Evolutionary conservation across 2,113 vertebrate genomes (phyloP), one percentile per base, ranked within the genome.

Genomic region (Stigmatopora nigra): DNA sequence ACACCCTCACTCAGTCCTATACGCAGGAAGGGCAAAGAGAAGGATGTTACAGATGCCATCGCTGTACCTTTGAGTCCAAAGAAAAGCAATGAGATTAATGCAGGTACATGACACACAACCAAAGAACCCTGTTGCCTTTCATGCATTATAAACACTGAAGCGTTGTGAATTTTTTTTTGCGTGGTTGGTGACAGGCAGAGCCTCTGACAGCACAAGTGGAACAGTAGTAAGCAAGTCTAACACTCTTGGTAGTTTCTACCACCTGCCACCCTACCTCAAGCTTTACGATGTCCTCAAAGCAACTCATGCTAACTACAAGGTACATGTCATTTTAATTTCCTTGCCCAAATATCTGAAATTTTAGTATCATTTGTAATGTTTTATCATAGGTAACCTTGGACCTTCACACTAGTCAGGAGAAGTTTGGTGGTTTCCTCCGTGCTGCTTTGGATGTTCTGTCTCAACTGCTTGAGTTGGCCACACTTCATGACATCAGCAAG

Each of bases 301-400:
- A 31, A 99, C 96, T 0, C 93, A 99, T 6, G 89, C 96, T 48
- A 99, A 99, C 88, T 99, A 93, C 67, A 99, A 97, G 93, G 97
- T 99, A 38, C 3, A 52, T 15, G 1, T 2, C 2, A 10, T 20
- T 55, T 41, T 38, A 25, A 36, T 61, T 8, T 2, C 35, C 15
- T 62, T 11, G 2, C 4, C 61, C 0, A 13, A 16, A 3, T 22
- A 48, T 36, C 12, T 31, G 4, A 35, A 47, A 17, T 15, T 5
- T 5, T 1, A 56, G 5, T 62, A 44, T 63, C 7, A 45, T 70
- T 59, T 22, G 7, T n/a, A 38, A 12, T 31, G 6, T 75, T 3
- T 74, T 74, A 16, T 71, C 13, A 17, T 68, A 99, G 97, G 96
- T 98, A 51, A 96, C 96, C 0, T 78, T 99, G 80, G 96, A 98